Evolutionary conservation across 64 coral and sea anemone species (phyloP).

Genomic region (Porites lutea): DNA sequence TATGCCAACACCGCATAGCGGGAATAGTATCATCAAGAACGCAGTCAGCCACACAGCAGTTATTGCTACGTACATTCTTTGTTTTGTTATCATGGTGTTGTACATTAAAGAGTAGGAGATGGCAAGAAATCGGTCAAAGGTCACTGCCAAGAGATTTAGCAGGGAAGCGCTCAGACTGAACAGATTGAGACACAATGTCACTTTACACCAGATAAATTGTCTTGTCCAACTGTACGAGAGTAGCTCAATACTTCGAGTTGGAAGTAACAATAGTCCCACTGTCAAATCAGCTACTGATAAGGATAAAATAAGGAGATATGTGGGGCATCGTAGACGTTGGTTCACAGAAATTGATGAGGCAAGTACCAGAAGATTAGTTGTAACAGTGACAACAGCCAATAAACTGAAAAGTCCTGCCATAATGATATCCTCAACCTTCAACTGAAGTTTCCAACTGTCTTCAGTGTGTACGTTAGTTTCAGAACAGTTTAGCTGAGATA

Average conservation of each 20-base stretch:
- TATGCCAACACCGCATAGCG: slow-evolving; percentile 31
- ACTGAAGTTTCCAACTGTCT: not conserved
- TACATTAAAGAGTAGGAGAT: slow-evolving; percentile 65
- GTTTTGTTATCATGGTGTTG: slow-evolving; percentile 32
- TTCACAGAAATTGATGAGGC: slow-evolving; percentile 44
- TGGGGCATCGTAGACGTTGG: slow-evolving; percentile 20
- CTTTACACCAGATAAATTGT: slow-evolving; percentile 54
- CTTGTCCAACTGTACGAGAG: slow-evolving; percentile 36
- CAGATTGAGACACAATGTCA: slow-evolving; percentile 56
- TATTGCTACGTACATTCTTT: not conserved
- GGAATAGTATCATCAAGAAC: slow-evolving; percentile 11
- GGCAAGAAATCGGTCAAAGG: slow-evolving; percentile 62
- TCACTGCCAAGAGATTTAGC: slow-evolving; percentile 66
- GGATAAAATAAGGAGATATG: slow-evolving; percentile 51
- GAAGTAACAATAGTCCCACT: slow-evolving; percentile 64
- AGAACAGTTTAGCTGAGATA: not conserved
- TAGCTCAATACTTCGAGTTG: slow-evolving; percentile 47
- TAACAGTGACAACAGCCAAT: slow-evolving; percentile 36
- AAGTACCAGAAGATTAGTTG: slow-evolving; percentile 61
- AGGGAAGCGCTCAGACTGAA: slow-evolving; percentile 68
- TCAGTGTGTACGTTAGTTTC: not conserved
- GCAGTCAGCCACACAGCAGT: slow-evolving; percentile 39
- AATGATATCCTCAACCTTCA: not conserved
- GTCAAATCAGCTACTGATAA: slow-evolving; percentile 65
- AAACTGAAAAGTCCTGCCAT: slow-evolving; percentile 56